Conservation (phyloP, 2,797 vertebrate species). For the Mastacembelus armatus region DNA sequence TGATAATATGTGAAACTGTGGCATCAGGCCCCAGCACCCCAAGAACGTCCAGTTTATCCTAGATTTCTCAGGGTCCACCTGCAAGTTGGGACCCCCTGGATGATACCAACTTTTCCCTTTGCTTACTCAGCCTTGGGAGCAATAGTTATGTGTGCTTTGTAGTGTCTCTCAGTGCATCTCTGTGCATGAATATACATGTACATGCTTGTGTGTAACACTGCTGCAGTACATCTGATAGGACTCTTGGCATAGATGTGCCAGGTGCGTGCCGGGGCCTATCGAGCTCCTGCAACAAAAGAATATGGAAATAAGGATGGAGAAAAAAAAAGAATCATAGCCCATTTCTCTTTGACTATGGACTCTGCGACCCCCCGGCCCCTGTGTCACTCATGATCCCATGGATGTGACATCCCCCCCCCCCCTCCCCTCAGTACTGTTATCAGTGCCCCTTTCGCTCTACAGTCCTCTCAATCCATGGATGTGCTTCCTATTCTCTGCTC, state of each 20-base stretch:
- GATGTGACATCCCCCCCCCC: conserved; percentile 68
- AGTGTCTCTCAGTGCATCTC: conserved; percentile 11
- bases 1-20: conserved; percentile 43
- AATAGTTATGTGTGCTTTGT: conserved; percentile 10
- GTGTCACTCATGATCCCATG: conserved; percentile 70
- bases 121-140: conserved; percentile 5
- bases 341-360: conserved; percentile 53
- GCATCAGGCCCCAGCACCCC: conserved; percentile 5
- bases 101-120: conserved; percentile 30
- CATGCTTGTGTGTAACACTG: conserved; percentile 38
- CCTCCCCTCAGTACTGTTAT: conserved; percentile 27
- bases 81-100: conserved; percentile 17
- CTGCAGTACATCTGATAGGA: conserved; percentile 58
- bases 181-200: conserved; percentile 41
- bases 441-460: conserved; percentile 9
- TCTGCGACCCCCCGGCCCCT: conserved; percentile 31
- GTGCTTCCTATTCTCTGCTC: conserved; percentile 28
- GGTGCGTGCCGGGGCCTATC: conserved; percentile 63
- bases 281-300: conserved; percentile 75
- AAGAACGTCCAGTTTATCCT: neutral
- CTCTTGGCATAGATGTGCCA: conserved; percentile 62
- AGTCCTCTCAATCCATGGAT: conserved; percentile 16
- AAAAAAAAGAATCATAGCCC: conserved; percentile 79
- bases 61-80: conserved; percentile 21
- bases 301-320: conserved; percentile 70